Evolutionary conservation across 2,888 invertebrate genomes (phyloP), one percentile per base, ranked within the genome.

Genomic region (Periphyllus acericola): DNA sequence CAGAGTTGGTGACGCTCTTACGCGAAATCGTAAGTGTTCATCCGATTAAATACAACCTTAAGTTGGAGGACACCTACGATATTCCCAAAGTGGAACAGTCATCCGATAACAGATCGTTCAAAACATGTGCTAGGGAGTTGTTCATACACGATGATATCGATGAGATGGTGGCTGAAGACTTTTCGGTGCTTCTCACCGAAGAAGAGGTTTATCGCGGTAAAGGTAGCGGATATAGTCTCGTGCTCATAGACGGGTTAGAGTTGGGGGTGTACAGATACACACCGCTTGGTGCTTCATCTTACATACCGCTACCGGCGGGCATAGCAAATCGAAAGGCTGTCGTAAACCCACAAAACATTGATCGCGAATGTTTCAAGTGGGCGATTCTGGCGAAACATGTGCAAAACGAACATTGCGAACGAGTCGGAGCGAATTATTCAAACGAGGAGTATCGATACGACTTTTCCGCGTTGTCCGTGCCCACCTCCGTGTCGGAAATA

Each of bases 361-460:
- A 79, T 32, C 3, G 3, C 1, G 32, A n/a, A 25, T 79, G 79
- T 34, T 79, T 79, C 21, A 60, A 79, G 60, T 79, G 60, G 55
- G 60, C 55, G 11, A 79, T 76, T 46, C 19, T 76, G 29, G 46
- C 17, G 19, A 76, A 46, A 76, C 75, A 76, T 3, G 46, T 76
- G 4, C 2, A 14, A n/a, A 4, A 17, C 0, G 1, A 25, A 0
- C 1, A 34, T 34, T 0, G 5, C 5, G 17, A 8, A 3, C 79
- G 11, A 11, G 79, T 36, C 21, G 25, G 11, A 8, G 1, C 4
- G 8, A 32, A 60, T 60, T 79, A 79, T 79, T 34, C 9, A 1
- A 79, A 60, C 34, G 79, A 34, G 14, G 21, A 25, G 25, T 11
- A 60, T 4, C 52, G 79, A 11, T 60, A 79, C 4, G 60, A 79